Evolutionary conservation across 37 sponge, comb jelly and placozoan species (phyloP).

Genomic region (Cliona cf. orientalis): DNA sequence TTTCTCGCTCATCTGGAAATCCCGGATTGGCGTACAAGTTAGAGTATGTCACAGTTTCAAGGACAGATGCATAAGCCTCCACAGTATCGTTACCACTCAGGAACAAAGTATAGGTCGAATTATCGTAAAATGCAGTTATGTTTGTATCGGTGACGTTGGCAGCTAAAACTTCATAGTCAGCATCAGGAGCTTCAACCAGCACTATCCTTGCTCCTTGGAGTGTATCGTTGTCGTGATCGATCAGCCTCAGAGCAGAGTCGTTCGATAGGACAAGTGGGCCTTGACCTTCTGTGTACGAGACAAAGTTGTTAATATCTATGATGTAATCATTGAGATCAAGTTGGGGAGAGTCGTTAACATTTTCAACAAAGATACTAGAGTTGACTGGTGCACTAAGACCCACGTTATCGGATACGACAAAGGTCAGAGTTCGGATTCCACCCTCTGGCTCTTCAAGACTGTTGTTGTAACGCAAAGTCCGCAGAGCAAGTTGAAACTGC

Average conservation of each 20-base stretch:
- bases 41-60: constrained; percentile 76
- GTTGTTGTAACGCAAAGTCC: constrained; percentile 77
- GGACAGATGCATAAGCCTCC: constrained; percentile 53
- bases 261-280: constrained; percentile 70
- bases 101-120: constrained; percentile 62
- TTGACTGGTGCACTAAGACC: constrained; percentile 33
- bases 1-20: constrained; percentile 63
- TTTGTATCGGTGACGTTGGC: constrained; percentile 58
- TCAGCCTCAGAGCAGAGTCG: constrained; percentile 47
- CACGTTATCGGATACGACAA: constrained; percentile 71
- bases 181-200: constrained; percentile 75
- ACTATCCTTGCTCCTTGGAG: constrained; percentile 64
- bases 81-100: constrained; percentile 71
- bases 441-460: constrained; percentile 79
- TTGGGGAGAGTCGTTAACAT: constrained; percentile 83
- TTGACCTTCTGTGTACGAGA: constrained; percentile 81
- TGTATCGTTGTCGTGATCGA: constrained; percentile 73
- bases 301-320: constrained; percentile 69
- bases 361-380: constrained; percentile 48
- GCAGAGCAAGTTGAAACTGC: constrained; percentile 71
- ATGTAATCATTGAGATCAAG: constrained; percentile 78
- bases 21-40: constrained; percentile 82
- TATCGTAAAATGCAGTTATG: constrained; percentile 49
- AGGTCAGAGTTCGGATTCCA: constrained; percentile 58
- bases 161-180: constrained; percentile 57